Evolutionary conservation across 2,113 vertebrate genomes (phyloP).

Genomic region (Porphyrio hochstetteri): DNA sequence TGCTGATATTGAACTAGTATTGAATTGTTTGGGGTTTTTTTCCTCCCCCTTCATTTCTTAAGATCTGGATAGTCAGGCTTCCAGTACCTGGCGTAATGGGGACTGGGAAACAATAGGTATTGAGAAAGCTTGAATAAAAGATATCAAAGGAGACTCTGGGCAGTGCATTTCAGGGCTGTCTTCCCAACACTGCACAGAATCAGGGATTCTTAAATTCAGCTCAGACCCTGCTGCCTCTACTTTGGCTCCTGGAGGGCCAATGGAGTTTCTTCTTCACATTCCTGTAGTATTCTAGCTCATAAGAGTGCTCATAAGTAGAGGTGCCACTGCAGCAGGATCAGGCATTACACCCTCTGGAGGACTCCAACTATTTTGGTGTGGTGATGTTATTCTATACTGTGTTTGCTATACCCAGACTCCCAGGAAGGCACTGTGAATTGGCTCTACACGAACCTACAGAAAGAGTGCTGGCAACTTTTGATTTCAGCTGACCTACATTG

Average conservation of each 20-base stretch:
- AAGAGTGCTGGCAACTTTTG: background rate
- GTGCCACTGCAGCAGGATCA: background rate
- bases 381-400: background rate
- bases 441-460: background rate
- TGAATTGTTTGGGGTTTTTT: background rate
- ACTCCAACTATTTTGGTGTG: background rate
- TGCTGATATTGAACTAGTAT: background rate
- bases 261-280: background rate
- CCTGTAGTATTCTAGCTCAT: background rate
- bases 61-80: background rate
- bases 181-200: background rate
- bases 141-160: background rate
- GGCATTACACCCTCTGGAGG: background rate
- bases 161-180: background rate
- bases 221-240: background rate
- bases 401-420: background rate
- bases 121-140: background rate
- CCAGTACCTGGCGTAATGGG: background rate
- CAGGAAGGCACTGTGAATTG: background rate
- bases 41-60: background rate
- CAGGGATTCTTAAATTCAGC: background rate
- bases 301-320: background rate
- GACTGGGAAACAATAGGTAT: background rate
- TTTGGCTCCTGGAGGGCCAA: background rate
- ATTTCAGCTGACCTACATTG: background rate